Evolutionary conservation across 2,113 vertebrate genomes (phyloP).

Genomic region (Fregata magnificens): DNA sequence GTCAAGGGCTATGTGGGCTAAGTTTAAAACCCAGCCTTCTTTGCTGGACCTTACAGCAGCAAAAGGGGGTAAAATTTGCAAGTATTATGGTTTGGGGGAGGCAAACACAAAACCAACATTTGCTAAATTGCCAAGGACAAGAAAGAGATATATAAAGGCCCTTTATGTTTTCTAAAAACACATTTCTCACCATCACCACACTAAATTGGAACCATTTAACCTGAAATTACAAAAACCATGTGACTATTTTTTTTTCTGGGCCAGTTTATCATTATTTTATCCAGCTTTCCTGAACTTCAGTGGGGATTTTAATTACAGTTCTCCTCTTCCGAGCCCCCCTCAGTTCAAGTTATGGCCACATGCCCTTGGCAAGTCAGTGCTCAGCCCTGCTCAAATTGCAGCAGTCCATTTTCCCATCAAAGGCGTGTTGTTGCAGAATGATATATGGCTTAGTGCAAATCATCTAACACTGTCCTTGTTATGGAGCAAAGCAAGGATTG

Average conservation of each 20-base stretch:
- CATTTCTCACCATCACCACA: neutral
- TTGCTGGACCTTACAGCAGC: neutral
- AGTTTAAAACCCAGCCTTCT: neutral
- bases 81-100: neutral
- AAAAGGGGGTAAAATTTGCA: neutral
- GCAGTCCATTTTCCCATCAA: neutral
- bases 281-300: neutral
- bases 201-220: neutral
- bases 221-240: neutral
- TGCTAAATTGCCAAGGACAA: neutral
- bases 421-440: neutral
- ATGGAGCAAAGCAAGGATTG: neutral
- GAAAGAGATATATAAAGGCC: neutral
- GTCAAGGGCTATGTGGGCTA: fast-evolving
- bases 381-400: neutral
- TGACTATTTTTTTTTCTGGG: neutral
- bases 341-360: neutral
- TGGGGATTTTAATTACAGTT: neutral
- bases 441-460: neutral
- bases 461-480: neutral
- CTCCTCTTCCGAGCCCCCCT: neutral
- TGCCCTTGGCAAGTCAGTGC: neutral
- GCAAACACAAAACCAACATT: neutral
- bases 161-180: neutral
- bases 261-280: neutral